Base-by-base conservation (phyloP, 2,888 invertebrate genomes). In the Trissoscelio sp. region DNA sequence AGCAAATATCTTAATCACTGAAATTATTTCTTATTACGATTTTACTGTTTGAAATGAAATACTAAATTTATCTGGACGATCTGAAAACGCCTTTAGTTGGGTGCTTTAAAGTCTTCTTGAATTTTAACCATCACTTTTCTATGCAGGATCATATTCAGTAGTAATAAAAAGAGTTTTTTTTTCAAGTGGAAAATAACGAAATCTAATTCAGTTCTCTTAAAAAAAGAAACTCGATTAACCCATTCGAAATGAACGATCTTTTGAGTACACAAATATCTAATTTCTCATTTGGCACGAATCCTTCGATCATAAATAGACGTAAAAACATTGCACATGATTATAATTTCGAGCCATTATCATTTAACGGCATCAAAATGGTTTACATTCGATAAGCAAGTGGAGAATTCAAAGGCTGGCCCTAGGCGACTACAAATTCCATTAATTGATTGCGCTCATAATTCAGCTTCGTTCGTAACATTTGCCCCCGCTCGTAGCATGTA, bases 401-500 rank as follows among this genome's bases (percentile, higher is more conserved):
- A 34, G 42, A 70, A 57, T 78, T 78, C 70, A 78, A 78, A 78
- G 64, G 24, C 70, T 57, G 39, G 57, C 70, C 58, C 20, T 46
- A 46, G 55, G 64, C 72, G 48, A 28, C 22, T 70, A 70, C 79
- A 79, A 72, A 79, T 79, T 79, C 48, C 28, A 58, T 72, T 79
- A 70, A 60, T 55, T 70, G 62, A 72, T 72, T 79, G 58, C 37
- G 57, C 55, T 44, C 24, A 37, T 55, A 48, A 53, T 78, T 78
- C 48, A 57, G 64, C 42, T 64, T 64, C 48, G 42, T 72, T 64
- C 60, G 37, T 53, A 60, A 34, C 53, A 75, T 69, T 67, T 60
- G 53, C 28, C 34, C 24, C 48, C 57, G 20, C n/a, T 31, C n/a
- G 22, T 18, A n/a, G n/a, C n/a, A n/a, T 24, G 31, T 60, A 62